Conservation (phyloP, 2,888 invertebrate species). For the Thymelicus acteon region DNA sequence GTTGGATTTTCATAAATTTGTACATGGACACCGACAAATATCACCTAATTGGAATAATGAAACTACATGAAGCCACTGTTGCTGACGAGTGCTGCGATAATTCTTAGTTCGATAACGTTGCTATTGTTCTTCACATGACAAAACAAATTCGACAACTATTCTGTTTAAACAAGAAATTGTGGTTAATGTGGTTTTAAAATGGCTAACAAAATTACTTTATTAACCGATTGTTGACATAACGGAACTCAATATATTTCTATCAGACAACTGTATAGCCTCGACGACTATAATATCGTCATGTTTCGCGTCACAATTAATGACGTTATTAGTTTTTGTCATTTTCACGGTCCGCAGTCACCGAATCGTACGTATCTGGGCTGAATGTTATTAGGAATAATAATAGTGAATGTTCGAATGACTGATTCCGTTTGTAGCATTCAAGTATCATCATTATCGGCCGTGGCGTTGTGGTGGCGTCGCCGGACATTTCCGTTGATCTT, state of each 20-base stretch:
- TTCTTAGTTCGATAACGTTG: not conserved
- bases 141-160: constrained; percentile 4
- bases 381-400: constrained; percentile 1
- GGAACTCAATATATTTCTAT: constrained; percentile 6
- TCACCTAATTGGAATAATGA: too few relatives aligned
- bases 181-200: constrained; percentile 21
- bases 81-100: not conserved
- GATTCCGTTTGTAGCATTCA: constrained; percentile 16
- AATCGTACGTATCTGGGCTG: not conserved
- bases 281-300: constrained; percentile 22
- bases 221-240: constrained; percentile 34
- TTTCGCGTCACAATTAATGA: constrained; percentile 17
- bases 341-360: constrained; percentile 13
- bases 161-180: not conserved
- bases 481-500: constrained; percentile 30
- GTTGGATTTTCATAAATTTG: too few relatives aligned
- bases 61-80: too few relatives aligned
- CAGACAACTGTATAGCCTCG: constrained; percentile 11
- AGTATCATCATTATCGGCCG: constrained; percentile 10
- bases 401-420: not conserved
- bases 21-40: too few relatives aligned
- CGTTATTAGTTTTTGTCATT: constrained; percentile 16
- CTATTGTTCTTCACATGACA: constrained; percentile 15
- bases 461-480: constrained; percentile 14
- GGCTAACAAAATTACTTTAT: constrained; percentile 18